Evolutionary conservation across 2,113 vertebrate genomes (phyloP).

Genomic region (Rostratula benghalensis): DNA sequence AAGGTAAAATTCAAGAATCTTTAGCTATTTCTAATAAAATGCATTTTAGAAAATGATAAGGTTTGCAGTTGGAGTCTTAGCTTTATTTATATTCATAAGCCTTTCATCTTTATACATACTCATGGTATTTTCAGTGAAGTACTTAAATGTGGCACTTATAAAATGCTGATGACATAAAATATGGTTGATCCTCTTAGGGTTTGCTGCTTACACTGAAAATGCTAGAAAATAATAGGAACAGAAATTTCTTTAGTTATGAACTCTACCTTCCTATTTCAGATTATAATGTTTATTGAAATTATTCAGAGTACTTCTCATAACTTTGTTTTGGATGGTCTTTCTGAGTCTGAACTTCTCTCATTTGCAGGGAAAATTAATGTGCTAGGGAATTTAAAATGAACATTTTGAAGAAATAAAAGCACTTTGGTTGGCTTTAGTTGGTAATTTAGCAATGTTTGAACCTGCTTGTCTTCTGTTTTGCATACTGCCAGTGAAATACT

Average conservation of each 20-base stretch:
- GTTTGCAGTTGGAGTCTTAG: constrained; percentile 82
- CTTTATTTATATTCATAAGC: constrained; percentile 87
- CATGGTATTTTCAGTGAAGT: constrained; percentile 81
- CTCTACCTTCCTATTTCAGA: constrained; percentile 72
- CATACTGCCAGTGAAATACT: constrained; percentile 60
- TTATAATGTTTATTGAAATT: constrained; percentile 71
- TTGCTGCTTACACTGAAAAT: constrained; percentile 81
- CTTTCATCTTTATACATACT: constrained; percentile 84
- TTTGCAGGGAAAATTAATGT: constrained; percentile 51
- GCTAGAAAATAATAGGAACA: constrained; percentile 79
- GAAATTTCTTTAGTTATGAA: constrained; percentile 74
- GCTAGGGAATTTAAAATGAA: constrained; percentile 47
- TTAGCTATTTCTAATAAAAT: constrained; percentile 78
- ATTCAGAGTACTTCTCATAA: constrained; percentile 67
- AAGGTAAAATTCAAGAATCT: constrained; percentile 77
- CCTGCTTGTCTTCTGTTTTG: constrained; percentile 53
- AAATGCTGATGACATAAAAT: constrained; percentile 86
- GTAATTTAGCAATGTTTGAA: constrained; percentile 57
- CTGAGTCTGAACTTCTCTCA: constrained; percentile 62
- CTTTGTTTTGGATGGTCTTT: constrained; percentile 69
- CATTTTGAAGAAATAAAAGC: constrained; percentile 50
- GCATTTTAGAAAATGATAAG: constrained; percentile 82
- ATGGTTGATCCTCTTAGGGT: constrained; percentile 83
- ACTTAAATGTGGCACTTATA: constrained; percentile 83
- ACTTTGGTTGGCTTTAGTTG: constrained; percentile 43